Percentiles rank a stretch among this genome's conserved stretches.
Evolutionary conservation across 1,140 invertebrate genomes (phyloP).

Genomic region (Cecropterus lyciades): DNA sequence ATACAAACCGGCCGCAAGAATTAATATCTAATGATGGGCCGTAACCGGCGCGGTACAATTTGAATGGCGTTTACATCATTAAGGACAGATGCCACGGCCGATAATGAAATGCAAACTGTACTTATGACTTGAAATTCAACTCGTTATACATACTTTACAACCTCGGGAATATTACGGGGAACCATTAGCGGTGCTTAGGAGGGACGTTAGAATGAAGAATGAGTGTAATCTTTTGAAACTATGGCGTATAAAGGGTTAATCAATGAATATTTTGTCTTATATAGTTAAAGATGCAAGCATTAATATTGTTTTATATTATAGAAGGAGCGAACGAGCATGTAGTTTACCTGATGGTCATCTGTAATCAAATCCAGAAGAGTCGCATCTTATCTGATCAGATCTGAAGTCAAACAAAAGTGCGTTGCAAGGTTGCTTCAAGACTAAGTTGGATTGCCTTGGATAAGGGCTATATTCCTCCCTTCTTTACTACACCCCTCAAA

Average conservation of each 20-base stretch:
- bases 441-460: too few relatives aligned
- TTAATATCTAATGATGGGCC: neutral
- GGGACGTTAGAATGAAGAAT: constrained; percentile 11
- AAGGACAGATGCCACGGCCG: constrained; percentile 43
- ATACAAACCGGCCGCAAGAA: constrained; percentile 2
- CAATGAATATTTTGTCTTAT: neutral
- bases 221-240: neutral
- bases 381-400: too few relatives aligned
- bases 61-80: constrained; percentile 38
- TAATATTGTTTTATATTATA: too few relatives aligned
- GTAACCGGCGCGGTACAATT: constrained; percentile 20
- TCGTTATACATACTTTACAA: constrained; percentile 39
- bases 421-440: too few relatives aligned
- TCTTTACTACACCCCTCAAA: too few relatives aligned
- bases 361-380: too few relatives aligned
- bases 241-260: constrained; percentile 2
- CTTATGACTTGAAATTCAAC: constrained; percentile 46
- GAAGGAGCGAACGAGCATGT: too few relatives aligned
- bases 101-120: constrained; percentile 56
- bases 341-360: too few relatives aligned
- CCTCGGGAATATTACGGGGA: constrained; percentile 31
- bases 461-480: too few relatives aligned
- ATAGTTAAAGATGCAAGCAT: neutral
- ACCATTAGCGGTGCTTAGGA: constrained; percentile 40
- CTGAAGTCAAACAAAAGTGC: too few relatives aligned